Conservation (phyloP, 2,888 invertebrate genomes). For the Keiferia lycopersicella region DNA sequence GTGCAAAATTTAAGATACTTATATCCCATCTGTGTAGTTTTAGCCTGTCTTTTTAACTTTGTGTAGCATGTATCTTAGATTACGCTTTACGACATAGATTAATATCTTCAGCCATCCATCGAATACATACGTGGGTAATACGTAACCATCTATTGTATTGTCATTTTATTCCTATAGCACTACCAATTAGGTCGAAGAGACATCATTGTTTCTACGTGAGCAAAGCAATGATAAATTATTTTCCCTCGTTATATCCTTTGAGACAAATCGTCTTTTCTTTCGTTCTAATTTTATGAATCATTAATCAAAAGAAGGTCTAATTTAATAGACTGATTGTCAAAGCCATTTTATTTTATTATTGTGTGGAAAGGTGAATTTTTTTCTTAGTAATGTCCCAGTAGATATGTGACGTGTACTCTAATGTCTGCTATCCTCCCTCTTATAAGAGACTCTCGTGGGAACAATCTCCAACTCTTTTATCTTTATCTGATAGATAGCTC, state of each 20-base stretch:
- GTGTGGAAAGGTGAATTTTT: neutral
- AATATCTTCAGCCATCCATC: neutral
- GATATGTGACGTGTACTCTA: too few relatives aligned
- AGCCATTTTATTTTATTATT: neutral
- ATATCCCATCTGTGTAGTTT: too few relatives aligned
- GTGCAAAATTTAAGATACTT: too few relatives aligned
- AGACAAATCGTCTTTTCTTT: conserved; percentile 15
- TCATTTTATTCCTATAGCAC: conserved; percentile 1
- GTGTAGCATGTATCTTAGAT: too few relatives aligned
- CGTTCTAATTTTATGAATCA: conserved; percentile 5
- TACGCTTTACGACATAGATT: neutral
- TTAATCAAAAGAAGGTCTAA: conserved; percentile 16
- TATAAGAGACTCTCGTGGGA: too few relatives aligned
- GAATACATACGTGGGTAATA: neutral
- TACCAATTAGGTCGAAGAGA: conserved; percentile 10
- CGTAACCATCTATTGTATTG: neutral
- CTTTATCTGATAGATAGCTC: too few relatives aligned
- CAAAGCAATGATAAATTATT: neutral
- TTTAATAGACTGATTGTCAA: neutral
- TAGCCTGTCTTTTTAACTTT: too few relatives aligned
- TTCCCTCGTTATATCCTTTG: conserved; percentile 13
- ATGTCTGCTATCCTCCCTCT: too few relatives aligned
- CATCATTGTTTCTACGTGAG: neutral
- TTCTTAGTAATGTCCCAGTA: neutral
- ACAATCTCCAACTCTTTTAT: too few relatives aligned